phyloP scores from a whole-genome alignment of 2,113 vertebrate genomes.

The Aldabrachelys gigantea region DNA sequence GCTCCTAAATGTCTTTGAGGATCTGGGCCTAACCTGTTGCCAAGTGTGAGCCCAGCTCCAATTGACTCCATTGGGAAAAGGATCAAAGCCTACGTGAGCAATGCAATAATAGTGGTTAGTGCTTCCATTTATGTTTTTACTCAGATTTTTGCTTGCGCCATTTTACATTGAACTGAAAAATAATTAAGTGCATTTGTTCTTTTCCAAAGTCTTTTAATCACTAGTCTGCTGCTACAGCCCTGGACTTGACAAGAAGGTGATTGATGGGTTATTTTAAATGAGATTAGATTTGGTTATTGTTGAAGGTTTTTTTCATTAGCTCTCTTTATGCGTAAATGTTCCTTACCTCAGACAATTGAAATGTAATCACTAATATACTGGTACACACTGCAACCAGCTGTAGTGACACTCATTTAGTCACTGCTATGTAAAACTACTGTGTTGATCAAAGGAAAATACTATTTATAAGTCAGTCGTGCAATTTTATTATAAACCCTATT shows the following conservation, averaged over 20 bases:
- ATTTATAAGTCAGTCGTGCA: not conserved
- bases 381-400: not conserved
- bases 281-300: not conserved
- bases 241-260: not conserved
- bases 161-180: not conserved
- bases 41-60: not conserved
- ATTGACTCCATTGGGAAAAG: too few species aligned
- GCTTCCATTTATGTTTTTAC: not conserved
- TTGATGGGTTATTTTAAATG: not conserved
- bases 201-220: not conserved
- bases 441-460: not conserved
- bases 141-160: not conserved
- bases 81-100: not conserved
- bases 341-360: accelerated
- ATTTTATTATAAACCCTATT: not conserved
- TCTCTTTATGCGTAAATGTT: not conserved
- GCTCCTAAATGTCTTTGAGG: too few species aligned
- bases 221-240: not conserved
- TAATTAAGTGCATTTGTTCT: not conserved
- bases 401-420: not conserved
- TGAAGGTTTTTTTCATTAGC: not conserved
- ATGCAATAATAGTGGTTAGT: not conserved
- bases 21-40: too few species aligned
- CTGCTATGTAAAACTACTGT: not conserved
- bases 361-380: not conserved